Conservation (phyloP, 2,797 vertebrate species). For the Enteromius radiatus region DNA sequence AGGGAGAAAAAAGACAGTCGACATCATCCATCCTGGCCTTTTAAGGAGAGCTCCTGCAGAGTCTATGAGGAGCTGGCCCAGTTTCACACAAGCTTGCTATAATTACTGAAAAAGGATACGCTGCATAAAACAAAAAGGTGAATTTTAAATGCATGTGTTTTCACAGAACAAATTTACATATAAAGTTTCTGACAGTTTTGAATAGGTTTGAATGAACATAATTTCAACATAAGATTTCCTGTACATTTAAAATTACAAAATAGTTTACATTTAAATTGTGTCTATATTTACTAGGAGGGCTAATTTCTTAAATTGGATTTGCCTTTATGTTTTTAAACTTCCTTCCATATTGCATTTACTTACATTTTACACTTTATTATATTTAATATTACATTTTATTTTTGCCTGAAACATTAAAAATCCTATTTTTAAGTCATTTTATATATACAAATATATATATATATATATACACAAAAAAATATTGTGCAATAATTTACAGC, state of each 20-base stretch:
- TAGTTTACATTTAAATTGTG: neutral
- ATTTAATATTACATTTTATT: neutral
- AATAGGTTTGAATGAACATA: neutral
- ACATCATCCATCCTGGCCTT: slow-evolving; percentile 82
- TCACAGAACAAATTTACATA: neutral
- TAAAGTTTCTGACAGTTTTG: neutral
- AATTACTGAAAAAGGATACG: slow-evolving; percentile 37
- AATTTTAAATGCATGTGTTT: neutral
- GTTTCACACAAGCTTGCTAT: slow-evolving; percentile 62
- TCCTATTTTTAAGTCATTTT: neutral
- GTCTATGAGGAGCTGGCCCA: slow-evolving; percentile 75
- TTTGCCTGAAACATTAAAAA: neutral
- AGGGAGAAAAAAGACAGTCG: slow-evolving; percentile 54
- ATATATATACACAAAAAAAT: neutral
- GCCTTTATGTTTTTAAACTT: neutral
- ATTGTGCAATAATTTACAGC: neutral
- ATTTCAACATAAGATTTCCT: neutral
- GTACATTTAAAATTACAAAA: neutral
- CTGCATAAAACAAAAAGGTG: slow-evolving; percentile 4
- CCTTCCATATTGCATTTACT: neutral
- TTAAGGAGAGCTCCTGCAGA: slow-evolving; percentile 82
- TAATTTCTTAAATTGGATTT: neutral
- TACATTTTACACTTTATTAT: too few species aligned
- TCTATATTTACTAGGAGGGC: neutral
- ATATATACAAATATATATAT: neutral